These are phyloP conservation scores for Heliconius melpomene DNA, from an alignment of 1,140 invertebrate genomes.

Conservation along the genomic window DNA sequence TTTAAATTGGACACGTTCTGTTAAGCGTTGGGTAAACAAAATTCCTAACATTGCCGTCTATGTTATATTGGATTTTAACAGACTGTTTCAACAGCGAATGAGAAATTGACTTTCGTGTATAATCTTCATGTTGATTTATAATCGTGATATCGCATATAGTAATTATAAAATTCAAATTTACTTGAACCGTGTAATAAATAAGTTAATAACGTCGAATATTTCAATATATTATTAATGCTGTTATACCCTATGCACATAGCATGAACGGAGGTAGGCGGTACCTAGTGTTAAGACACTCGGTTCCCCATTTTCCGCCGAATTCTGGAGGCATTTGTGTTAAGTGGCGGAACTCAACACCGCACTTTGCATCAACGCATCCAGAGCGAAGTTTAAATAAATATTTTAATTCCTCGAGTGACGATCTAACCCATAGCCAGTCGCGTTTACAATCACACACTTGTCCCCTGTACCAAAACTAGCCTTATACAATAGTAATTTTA, in stretches of 20 bases:
- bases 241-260: too few species aligned
- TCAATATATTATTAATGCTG: not conserved
- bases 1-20: constrained; percentile 39
- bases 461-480: too few species aligned
- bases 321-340: too few species aligned
- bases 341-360: too few species aligned
- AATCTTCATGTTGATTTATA: not conserved
- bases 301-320: too few species aligned
- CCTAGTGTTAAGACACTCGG: too few species aligned
- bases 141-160: not conserved
- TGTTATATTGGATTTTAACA: constrained; percentile 1
- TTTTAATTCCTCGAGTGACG: too few species aligned
- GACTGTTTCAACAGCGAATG: not conserved
- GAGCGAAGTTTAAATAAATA: too few species aligned
- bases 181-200: not conserved
- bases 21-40: constrained; percentile 34
- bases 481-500: not conserved
- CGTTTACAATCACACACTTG: too few species aligned
- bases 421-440: too few species aligned
- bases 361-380: too few species aligned
- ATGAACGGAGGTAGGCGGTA: too few species aligned
- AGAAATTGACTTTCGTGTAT: not conserved
- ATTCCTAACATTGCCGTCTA: not conserved
- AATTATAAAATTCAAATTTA: not conserved
- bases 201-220: not conserved